phyloP scores from a whole-genome alignment of 2,888 invertebrate species.

The Asteroscopus sphinx region DNA sequence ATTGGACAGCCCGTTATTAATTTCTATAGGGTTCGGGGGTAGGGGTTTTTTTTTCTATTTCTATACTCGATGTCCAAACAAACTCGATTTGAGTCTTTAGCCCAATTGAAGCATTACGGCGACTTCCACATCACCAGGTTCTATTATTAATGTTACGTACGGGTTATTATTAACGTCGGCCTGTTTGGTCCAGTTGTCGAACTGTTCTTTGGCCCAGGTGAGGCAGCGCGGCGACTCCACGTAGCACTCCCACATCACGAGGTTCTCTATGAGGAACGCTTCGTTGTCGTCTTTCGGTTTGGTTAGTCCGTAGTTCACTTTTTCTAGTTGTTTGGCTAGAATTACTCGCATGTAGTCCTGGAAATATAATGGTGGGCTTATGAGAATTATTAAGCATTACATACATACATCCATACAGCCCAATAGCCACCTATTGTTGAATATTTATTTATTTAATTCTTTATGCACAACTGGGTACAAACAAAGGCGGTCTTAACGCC shows the following conservation, averaged over 20 bases:
- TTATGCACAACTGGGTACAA: too few species aligned
- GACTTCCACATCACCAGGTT: too few species aligned
- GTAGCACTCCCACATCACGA: conserved; percentile 90
- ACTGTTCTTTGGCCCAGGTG: conserved; percentile 84
- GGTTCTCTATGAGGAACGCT: conserved; percentile 88
- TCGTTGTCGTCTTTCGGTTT: conserved; percentile 87
- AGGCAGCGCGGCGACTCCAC: conserved; percentile 89
- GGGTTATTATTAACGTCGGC: conserved; percentile 77
- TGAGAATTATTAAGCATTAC: background rate
- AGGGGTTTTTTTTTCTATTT: too few species aligned
- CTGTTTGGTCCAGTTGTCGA: conserved; percentile 74
- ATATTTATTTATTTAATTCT: too few species aligned
- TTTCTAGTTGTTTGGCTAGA: conserved; percentile 79
- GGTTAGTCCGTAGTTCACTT: conserved; percentile 86
- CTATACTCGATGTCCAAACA: too few species aligned
- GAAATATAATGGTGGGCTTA: conserved; percentile 5
- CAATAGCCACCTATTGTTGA: too few species aligned
- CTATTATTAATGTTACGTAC: conserved; percentile 79
- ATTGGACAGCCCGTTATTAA: too few species aligned
- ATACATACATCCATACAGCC: too few species aligned
- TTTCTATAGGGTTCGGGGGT: too few species aligned
- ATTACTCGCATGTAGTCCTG: conserved; percentile 85
- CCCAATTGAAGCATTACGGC: too few species aligned
- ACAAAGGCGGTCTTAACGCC: too few species aligned
- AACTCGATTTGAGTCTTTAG: too few species aligned